Conservation (phyloP, 2,113 vertebrate species). For the Phyllopteryx taeniolatus region DNA sequence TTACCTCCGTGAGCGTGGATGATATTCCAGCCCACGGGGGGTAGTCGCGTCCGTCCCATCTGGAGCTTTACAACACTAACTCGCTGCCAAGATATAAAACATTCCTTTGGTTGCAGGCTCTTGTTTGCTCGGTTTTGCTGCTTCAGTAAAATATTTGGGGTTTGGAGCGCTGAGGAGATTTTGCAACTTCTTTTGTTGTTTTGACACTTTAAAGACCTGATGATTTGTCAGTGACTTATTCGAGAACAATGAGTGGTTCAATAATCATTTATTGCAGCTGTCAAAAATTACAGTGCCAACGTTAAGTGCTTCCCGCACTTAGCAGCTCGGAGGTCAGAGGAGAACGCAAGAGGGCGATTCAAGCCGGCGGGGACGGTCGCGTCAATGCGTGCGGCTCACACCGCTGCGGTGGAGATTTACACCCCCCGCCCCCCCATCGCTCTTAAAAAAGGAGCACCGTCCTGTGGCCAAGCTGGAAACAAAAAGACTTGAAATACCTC, state of each 20-base stretch:
- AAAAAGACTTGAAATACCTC: slow-evolving; percentile 9
- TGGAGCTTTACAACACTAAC: background rate
- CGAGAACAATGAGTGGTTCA: background rate
- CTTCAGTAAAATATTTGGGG: slow-evolving; percentile 2
- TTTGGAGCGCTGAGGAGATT: background rate
- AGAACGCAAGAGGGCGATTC: slow-evolving; percentile 19
- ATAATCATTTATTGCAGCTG: background rate
- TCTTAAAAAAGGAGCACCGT: slow-evolving; percentile 32
- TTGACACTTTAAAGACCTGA: background rate
- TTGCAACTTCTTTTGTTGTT: background rate
- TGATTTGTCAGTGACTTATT: background rate
- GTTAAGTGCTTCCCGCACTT: background rate
- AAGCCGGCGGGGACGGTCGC: slow-evolving; percentile 1
- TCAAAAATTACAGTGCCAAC: background rate
- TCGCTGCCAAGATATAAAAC: background rate
- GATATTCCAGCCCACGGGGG: background rate
- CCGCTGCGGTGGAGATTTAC: slow-evolving; percentile 43
- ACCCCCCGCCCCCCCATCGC: slow-evolving; percentile 44
- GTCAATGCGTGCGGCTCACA: slow-evolving; percentile 5
- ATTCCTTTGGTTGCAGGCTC: slow-evolving; percentile 1
- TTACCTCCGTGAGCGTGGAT: background rate
- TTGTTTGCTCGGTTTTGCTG: slow-evolving; percentile 1
- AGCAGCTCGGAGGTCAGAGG: slow-evolving; percentile 13
- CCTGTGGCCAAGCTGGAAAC: too few species aligned
- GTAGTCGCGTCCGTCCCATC: background rate